Percentiles rank a stretch among this genome's conserved stretches.
These are phyloP conservation scores for Cotesia typhae DNA, from an alignment of 1,140 invertebrate genomes.

Conservation along the genomic window DNA sequence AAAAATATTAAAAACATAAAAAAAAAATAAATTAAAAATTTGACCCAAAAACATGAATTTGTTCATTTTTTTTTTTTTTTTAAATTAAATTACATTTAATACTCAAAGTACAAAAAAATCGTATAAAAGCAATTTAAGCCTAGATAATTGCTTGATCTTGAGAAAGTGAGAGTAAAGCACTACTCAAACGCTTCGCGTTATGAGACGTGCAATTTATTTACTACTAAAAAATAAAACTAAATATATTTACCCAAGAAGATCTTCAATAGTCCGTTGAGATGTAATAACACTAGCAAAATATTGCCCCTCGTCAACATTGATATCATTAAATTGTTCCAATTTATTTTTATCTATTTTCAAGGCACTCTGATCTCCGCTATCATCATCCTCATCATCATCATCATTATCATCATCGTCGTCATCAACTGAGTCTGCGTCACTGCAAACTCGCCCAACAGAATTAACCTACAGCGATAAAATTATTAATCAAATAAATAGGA, in stretches of 20 bases:
- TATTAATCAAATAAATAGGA: not conserved
- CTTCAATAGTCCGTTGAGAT: conserved; percentile 54
- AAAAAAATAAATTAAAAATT: too few species aligned
- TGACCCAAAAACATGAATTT: too few species aligned
- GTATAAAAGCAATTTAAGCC: too few species aligned
- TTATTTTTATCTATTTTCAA: conserved; percentile 35
- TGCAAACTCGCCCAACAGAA: conserved; percentile 49
- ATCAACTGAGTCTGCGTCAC: conserved; percentile 54
- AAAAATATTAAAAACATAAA: too few species aligned
- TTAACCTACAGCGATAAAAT: conserved; percentile 41
- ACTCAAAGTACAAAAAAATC: too few species aligned
- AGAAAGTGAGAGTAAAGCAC: too few species aligned
- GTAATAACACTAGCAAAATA: conserved; percentile 58
- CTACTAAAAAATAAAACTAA: not conserved
- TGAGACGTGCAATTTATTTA: not conserved
- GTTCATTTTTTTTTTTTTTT: too few species aligned
- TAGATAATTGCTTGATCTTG: too few species aligned
- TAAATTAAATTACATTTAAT: too few species aligned
- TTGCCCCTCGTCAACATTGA: conserved; percentile 54
- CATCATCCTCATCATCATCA: conserved; percentile 38
- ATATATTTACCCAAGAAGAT: conserved; percentile 49
- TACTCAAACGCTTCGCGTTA: too few species aligned
- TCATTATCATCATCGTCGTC: conserved; percentile 45
- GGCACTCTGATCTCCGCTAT: conserved; percentile 30
- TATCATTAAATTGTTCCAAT: conserved; percentile 5